Percentiles rank a stretch among this genome's conserved stretches.
Conservation (phyloP, 2,888 invertebrate species). For the Drosophila maculinotata region DNA sequence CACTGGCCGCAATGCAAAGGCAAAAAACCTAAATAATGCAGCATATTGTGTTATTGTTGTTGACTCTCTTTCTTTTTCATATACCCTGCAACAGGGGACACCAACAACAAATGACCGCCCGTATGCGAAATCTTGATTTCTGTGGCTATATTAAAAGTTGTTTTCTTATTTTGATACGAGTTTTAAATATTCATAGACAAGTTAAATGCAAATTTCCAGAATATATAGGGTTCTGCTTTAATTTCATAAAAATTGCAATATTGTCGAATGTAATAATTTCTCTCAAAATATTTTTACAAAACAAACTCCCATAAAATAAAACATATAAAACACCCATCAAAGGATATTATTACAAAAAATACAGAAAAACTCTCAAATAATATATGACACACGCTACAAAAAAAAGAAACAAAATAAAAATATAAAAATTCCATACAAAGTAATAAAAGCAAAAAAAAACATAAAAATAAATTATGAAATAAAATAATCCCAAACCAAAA, state of each 20-base stretch:
- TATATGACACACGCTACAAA: too few species aligned
- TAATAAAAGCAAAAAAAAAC: not conserved
- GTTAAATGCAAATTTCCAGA: too few species aligned
- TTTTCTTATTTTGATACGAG: not conserved
- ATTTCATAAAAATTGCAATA: too few species aligned
- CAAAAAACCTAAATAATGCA: conserved; percentile 46
- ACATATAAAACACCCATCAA: not conserved
- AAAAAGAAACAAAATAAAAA: too few species aligned
- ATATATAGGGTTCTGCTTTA: too few species aligned
- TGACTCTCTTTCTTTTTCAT: not conserved
- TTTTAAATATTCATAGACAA: not conserved
- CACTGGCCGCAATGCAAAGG: conserved; percentile 29
- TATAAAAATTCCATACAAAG: not conserved
- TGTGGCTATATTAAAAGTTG: not conserved
- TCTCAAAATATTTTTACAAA: not conserved
- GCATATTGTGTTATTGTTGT: conserved; percentile 24
- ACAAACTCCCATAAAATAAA: not conserved
- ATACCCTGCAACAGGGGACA: conserved; percentile 1
- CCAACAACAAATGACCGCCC: conserved; percentile 7
- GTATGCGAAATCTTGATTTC: not conserved
- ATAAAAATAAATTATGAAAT: not conserved
- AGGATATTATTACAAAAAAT: not conserved
- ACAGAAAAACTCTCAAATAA: too few species aligned
- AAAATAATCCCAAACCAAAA: not conserved
- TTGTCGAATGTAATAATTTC: not conserved